These are phyloP conservation scores for Aurelia aurita complex sp. Pacific DNA, from an alignment of 30 jellyfish, hydroid and myxozoan genomes.

Conservation along the genomic window DNA sequence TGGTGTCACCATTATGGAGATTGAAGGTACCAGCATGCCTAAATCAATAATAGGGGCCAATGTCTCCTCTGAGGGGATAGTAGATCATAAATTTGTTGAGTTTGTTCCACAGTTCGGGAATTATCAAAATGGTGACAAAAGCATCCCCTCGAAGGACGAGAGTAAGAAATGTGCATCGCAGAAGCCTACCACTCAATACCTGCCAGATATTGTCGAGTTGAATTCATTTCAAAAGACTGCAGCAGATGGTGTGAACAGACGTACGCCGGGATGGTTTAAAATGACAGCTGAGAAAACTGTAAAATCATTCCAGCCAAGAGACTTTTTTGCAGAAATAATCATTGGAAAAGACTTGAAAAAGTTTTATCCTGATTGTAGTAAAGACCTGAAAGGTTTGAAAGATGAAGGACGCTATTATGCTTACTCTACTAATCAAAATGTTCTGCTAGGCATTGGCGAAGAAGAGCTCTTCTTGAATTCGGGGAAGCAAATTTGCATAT, in stretches of 20 bases:
- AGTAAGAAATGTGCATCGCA: conserved; percentile 29
- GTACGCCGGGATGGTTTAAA: conserved; percentile 56
- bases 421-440: conserved; percentile 36
- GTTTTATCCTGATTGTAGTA: conserved; percentile 21
- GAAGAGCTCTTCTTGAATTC: conserved; percentile 35
- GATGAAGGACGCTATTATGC: conserved; percentile 1
- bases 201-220: conserved; percentile 37
- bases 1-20: conserved; percentile 35
- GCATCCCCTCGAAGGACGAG: neutral
- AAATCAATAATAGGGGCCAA: conserved; percentile 38
- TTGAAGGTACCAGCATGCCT: conserved; percentile 48
- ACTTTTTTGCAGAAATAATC: conserved; percentile 45
- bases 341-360: conserved; percentile 21
- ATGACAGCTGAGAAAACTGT: conserved; percentile 10
- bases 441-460: conserved; percentile 31
- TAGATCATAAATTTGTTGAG: conserved; percentile 8
- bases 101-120: neutral
- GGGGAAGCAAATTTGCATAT: conserved; percentile 31
- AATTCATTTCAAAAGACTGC: conserved; percentile 62
- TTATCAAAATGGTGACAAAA: neutral
- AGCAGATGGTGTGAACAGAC: conserved; percentile 43
- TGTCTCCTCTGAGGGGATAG: conserved; percentile 1
- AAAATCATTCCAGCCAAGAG: conserved; percentile 12
- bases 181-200: conserved; percentile 46
- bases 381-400: conserved; percentile 1